phyloP scores from a whole-genome alignment of 2,113 vertebrate species.

The Sakesphorus luctuosus region DNA sequence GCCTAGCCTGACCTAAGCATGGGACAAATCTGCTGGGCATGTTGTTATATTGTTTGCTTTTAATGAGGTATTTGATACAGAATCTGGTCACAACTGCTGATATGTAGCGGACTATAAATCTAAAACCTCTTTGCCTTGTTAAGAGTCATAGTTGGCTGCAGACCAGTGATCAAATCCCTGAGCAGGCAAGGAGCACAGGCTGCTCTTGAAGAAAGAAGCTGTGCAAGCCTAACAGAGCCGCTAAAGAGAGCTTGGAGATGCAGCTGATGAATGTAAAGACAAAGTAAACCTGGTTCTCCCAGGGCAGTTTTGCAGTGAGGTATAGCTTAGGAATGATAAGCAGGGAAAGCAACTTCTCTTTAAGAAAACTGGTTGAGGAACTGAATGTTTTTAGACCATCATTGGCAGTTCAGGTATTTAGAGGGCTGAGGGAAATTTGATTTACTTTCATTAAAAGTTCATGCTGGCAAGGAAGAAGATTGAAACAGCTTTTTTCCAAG shows the following conservation, averaged over 20 bases:
- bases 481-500: neutral
- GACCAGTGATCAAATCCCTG: neutral
- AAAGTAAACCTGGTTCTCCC: neutral
- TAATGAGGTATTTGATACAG: neutral
- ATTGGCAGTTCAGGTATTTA: neutral
- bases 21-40: neutral
- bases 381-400: neutral
- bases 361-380: neutral
- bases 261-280: neutral
- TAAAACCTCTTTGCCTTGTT: neutral
- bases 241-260: neutral
- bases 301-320: neutral
- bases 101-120: neutral
- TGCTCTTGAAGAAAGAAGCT: neutral
- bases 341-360: neutral
- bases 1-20: neutral
- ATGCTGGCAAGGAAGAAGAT: neutral
- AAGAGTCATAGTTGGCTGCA: neutral
- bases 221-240: neutral
- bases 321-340: neutral
- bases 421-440: neutral
- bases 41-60: accelerated
- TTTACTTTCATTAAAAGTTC: neutral
- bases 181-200: neutral
- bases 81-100: neutral